Evolutionary conservation across 2,888 invertebrate species (phyloP).

Genomic region (Congeria kusceri): DNA sequence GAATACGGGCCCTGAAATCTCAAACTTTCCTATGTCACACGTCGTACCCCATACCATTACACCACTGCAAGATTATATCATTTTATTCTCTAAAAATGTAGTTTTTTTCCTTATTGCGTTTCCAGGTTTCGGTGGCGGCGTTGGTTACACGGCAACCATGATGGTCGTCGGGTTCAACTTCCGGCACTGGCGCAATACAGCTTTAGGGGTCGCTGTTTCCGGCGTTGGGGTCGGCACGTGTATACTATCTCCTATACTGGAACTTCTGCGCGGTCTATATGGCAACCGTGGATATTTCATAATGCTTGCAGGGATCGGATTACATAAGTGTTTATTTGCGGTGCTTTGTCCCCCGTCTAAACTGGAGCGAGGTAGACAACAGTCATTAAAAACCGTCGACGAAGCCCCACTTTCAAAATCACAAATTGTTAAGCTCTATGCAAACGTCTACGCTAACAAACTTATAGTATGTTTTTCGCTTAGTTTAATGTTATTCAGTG

Average conservation of each 20-base stretch:
- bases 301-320: slow-evolving; percentile 60
- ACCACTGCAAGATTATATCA: background rate
- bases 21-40: no score
- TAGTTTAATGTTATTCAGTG: slow-evolving; percentile 55
- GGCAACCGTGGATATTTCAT: slow-evolving; percentile 63
- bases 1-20: no score
- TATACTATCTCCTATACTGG: slow-evolving; percentile 62
- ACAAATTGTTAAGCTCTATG: slow-evolving; percentile 47
- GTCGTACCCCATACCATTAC: no score
- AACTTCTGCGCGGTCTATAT: slow-evolving; percentile 52
- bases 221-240: slow-evolving; percentile 67
- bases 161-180: slow-evolving; percentile 71
- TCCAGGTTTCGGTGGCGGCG: slow-evolving; percentile 64
- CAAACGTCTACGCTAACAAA: slow-evolving; percentile 59
- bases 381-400: slow-evolving; percentile 32
- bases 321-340: slow-evolving; percentile 64
- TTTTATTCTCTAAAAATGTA: background rate
- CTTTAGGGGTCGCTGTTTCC: slow-evolving; percentile 62
- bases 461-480: slow-evolving; percentile 58
- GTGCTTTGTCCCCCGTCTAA: slow-evolving; percentile 60
- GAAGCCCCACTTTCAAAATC: slow-evolving; percentile 24
- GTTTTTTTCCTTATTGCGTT: background rate
- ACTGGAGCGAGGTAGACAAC: slow-evolving; percentile 58
- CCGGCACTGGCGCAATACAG: slow-evolving; percentile 57
- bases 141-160: slow-evolving; percentile 64